These are phyloP conservation scores for Micromys minutus DNA, from an alignment of 2,113 vertebrate genomes.

Conservation along the genomic window DNA sequence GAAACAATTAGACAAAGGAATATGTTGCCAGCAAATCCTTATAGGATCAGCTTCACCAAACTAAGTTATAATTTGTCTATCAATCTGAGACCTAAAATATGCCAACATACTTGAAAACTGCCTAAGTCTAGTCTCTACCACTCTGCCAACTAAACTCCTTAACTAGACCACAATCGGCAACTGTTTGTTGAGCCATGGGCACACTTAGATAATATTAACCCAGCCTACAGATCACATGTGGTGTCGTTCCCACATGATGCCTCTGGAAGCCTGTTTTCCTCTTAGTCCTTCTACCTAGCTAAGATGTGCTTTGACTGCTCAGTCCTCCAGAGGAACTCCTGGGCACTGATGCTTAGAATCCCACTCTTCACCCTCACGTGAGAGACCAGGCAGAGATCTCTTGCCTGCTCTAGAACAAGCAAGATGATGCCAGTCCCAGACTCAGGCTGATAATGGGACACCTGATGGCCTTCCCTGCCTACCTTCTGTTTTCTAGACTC, in stretches of 20 bases:
- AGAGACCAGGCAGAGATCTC: background rate
- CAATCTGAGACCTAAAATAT: background rate
- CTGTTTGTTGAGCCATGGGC: background rate
- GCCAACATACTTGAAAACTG: background rate
- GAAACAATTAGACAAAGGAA: background rate
- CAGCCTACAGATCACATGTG: background rate
- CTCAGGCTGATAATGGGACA: background rate
- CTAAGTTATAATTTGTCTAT: background rate
- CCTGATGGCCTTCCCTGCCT: background rate
- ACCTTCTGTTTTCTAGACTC: background rate
- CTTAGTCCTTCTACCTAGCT: background rate
- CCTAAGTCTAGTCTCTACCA: conserved; percentile 10
- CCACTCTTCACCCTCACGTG: background rate
- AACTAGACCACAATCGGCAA: background rate
- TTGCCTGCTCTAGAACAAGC: background rate
- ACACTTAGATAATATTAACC: background rate
- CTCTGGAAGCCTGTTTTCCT: background rate
- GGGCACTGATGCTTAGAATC: background rate
- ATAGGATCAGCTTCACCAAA: background rate
- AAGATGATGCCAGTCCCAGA: background rate
- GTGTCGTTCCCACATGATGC: background rate
- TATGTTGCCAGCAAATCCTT: background rate
- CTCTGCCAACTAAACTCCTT: background rate
- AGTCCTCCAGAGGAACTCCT: background rate
- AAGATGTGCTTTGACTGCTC: background rate